These are phyloP conservation scores for Platorchestia sp. DNA, from an alignment of 1,140 invertebrate genomes.

Conservation along the genomic window DNA sequence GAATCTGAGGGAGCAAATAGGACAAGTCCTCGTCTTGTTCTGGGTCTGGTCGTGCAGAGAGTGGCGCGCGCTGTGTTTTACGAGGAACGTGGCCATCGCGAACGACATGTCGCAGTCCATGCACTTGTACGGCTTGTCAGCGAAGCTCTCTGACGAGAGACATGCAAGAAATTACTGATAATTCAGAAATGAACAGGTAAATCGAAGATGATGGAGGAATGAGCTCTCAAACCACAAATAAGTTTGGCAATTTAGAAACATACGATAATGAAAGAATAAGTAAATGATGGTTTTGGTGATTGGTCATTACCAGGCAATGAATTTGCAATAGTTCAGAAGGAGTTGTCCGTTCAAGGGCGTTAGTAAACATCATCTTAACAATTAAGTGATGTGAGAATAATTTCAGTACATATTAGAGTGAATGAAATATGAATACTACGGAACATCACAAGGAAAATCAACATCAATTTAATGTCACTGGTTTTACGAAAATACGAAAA, in stretches of 20 bases:
- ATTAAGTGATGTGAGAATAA: not conserved
- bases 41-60: slow-evolving; percentile 60
- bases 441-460: not conserved
- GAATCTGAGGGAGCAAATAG: slow-evolving; percentile 62
- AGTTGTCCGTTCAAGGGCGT: not conserved
- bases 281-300: not conserved
- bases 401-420: not conserved
- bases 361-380: not conserved
- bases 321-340: too few relatives aligned
- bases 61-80: slow-evolving; percentile 67
- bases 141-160: slow-evolving; percentile 59
- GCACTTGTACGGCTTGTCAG: slow-evolving; percentile 67
- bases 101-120: slow-evolving; percentile 66
- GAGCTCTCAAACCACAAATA: too few relatives aligned
- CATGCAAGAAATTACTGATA: not conserved
- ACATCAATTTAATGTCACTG: not conserved
- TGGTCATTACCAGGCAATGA: not conserved
- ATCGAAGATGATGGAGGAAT: too few relatives aligned
- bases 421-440: not conserved
- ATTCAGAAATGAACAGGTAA: not conserved
- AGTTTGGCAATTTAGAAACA: not conserved
- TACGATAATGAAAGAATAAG: not conserved
- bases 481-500: not conserved
- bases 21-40: slow-evolving; percentile 61
- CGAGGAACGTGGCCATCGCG: slow-evolving; percentile 66